These are phyloP conservation scores for Zosterops japonicus DNA, from an alignment of 2,113 vertebrate species.

Conservation along the genomic window DNA sequence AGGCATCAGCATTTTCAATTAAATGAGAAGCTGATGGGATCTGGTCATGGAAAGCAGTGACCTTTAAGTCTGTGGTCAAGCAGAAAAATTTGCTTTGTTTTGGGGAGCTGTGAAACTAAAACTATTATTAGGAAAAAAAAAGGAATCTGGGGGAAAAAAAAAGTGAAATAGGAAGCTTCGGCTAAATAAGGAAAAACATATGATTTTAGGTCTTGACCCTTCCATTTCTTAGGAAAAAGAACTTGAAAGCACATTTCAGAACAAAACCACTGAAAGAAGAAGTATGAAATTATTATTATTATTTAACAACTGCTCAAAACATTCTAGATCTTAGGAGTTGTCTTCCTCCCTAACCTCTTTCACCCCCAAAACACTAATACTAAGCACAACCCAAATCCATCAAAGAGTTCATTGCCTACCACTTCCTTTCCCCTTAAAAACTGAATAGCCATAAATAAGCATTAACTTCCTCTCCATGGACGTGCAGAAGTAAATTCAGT, in stretches of 20 bases:
- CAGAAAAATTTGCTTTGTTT: background rate
- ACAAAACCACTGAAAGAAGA: background rate
- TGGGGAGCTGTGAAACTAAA: constrained; percentile 5
- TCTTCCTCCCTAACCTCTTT: background rate
- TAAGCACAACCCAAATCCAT: background rate
- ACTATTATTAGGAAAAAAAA: background rate
- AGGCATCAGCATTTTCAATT: background rate
- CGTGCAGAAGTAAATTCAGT: background rate
- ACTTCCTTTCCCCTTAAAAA: background rate
- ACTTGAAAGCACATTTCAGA: background rate
- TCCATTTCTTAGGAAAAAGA: background rate
- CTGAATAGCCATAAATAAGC: background rate
- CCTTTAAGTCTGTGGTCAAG: background rate
- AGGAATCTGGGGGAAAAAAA: background rate
- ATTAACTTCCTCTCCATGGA: background rate
- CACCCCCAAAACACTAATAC: background rate
- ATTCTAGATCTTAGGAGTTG: background rate
- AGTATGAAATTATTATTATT: background rate
- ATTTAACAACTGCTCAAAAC: background rate
- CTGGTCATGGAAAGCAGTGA: background rate
- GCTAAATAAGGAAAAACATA: background rate
- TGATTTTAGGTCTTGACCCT: background rate
- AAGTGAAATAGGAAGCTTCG: background rate
- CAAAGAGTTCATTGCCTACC: background rate
- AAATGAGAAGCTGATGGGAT: background rate